Conservation (phyloP, 2,888 invertebrate genomes). For the Notodonta ziczac region DNA sequence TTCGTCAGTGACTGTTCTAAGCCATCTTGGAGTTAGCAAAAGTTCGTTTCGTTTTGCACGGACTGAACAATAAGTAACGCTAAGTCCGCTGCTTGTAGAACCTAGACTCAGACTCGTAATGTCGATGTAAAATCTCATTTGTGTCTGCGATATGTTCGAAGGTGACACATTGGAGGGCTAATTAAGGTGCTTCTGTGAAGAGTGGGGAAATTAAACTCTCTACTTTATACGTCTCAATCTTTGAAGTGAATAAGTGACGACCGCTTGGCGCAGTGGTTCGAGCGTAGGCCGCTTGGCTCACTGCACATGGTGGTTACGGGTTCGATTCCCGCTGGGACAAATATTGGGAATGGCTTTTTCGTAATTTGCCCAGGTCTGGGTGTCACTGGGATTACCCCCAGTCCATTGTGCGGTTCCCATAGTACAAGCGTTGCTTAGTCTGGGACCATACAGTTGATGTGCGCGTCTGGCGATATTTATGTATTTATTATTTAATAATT, state of each 20-base stretch:
- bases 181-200: neutral
- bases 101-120: conserved; percentile 28
- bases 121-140: conserved; percentile 13
- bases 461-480: no score
- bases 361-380: no score
- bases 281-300: no score
- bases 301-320: no score
- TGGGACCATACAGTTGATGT: no score
- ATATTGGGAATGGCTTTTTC: no score
- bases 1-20: conserved; percentile 74
- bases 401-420: no score
- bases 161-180: neutral
- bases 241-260: conserved; percentile 11
- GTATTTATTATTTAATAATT: conserved; percentile 10
- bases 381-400: no score
- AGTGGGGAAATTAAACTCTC: neutral
- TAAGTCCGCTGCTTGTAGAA: conserved; percentile 54
- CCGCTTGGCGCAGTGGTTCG: no score
- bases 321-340: no score
- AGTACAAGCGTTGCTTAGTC: no score
- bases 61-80: conserved; percentile 71
- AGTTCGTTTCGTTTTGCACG: conserved; percentile 61
- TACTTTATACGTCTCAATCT: conserved; percentile 19
- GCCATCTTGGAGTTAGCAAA: conserved; percentile 66
- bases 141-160: neutral